Evolutionary conservation across 2,797 vertebrate genomes (phyloP), one percentile per base, ranked within the genome.

Genomic region (Liasis olivaceus): DNA sequence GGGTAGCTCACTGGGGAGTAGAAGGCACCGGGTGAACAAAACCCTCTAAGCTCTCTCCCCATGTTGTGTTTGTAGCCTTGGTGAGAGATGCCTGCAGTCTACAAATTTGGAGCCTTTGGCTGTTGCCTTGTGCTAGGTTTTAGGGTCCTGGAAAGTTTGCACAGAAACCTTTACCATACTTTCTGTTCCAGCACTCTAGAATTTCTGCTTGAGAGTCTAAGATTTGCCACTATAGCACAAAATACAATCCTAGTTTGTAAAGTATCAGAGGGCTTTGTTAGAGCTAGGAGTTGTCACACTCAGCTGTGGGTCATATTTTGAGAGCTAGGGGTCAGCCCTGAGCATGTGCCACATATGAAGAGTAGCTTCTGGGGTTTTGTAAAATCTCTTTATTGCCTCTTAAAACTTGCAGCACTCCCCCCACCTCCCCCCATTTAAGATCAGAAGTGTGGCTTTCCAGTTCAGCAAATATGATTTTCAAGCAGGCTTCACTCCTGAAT

Each of bases 1-100:
- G 24, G 90, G 81, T 58, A 88, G 86, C 63, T 58, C 63, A 63
- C 66, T 81, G 91, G 90, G 89, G 93, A 58, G 60, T 14, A n/a
- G 7, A 28, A 0, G 0, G 90, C 86, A 84, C 58, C 87, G 85
- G 92, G 86, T 88, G 89, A 87, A 60, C 89, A 58, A 26, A 54
- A 88, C 58, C 60, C 59, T 85, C 60, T 58, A 31, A 85, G 60
- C 69, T 90, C 31, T 59, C 86, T 66, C 31, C 31, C 24, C 72
- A 81, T 59, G 47, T 62, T 77, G 58, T 91, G 51, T 84, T 91
- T 90, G 15, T 88, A 54, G 69, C 31, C 31, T 66, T 88, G 85
- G 85, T 24, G 42, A 81, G 51, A 51, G 58, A 69, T 84, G 81
- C 60, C 51, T 91, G 86, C 31, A 85, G 64, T 56, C 58, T 59